A percentile compares a stretch with the other conserved stretches of the same genome.
phyloP scores from a whole-genome alignment of 1,140 invertebrate genomes.

The Mamestra configurata region DNA sequence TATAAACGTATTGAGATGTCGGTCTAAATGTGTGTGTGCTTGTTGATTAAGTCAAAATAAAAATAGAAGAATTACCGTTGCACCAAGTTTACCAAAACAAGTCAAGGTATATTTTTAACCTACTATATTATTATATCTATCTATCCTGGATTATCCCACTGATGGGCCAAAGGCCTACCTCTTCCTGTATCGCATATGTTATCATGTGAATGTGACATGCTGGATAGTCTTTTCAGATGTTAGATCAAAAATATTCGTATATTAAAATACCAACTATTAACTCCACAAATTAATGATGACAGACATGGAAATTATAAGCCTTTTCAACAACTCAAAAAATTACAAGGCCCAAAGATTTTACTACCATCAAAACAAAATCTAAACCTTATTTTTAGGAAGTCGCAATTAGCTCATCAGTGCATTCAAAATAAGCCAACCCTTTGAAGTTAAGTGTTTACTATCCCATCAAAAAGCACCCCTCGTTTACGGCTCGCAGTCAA shows the following conservation, averaged over 20 bases:
- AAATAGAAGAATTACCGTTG: not conserved
- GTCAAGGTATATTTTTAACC: no score
- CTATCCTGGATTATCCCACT: no score
- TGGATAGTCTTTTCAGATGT: no score
- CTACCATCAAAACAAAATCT: constrained; percentile 26
- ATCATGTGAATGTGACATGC: no score
- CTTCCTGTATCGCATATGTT: no score
- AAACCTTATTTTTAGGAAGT: constrained; percentile 44
- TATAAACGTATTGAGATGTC: not conserved
- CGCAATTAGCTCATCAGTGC: constrained; percentile 39
- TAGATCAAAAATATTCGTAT: no score
- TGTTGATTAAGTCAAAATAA: not conserved
- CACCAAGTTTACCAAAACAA: no score
- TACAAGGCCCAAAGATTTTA: constrained; percentile 20
- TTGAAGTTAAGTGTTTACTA: constrained; percentile 51
- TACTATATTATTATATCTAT: no score
- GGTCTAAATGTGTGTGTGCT: not conserved
- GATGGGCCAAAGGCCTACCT: no score
- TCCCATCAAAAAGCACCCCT: constrained; percentile 45
- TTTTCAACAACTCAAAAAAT: not conserved
- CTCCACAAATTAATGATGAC: not conserved
- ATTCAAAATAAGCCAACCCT: constrained; percentile 46
- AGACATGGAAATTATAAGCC: not conserved
- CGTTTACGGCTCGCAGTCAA: constrained; percentile 49
- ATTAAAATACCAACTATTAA: not conserved